Conservation (phyloP, 2,888 invertebrate species). For the Heliconius charithonia region DNA sequence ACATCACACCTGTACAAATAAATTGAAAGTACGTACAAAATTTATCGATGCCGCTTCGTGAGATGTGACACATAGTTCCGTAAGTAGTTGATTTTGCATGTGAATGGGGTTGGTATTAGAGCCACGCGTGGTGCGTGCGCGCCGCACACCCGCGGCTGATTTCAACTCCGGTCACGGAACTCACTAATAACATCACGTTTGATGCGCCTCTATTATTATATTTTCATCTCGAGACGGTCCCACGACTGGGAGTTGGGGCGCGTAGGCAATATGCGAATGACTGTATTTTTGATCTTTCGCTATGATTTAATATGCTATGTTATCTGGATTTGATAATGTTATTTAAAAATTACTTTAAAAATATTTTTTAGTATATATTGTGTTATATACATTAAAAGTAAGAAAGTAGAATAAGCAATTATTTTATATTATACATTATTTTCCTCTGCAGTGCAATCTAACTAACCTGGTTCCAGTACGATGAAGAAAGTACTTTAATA, state of each 20-base stretch:
- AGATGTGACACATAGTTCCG: conserved; percentile 56
- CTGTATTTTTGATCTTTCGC: conserved; percentile 61
- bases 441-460: conserved; percentile 40
- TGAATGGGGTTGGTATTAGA: conserved; percentile 72
- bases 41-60: conserved; percentile 53
- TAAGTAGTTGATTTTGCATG: conserved; percentile 71
- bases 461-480: conserved; percentile 41
- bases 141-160: conserved; percentile 55
- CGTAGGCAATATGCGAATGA: conserved; percentile 58
- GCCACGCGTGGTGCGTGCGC: conserved; percentile 76
- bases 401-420: too few species aligned
- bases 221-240: conserved; percentile 80
- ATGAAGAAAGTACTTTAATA: conserved; percentile 52
- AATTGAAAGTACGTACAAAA: not conserved
- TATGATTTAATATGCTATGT: conserved; percentile 53
- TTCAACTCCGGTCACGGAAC: conserved; percentile 76
- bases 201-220: conserved; percentile 84
- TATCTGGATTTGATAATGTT: not conserved
- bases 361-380: too few species aligned
- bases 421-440: conserved; percentile 29
- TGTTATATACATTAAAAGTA: too few species aligned
- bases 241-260: conserved; percentile 71
- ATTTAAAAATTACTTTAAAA: not conserved
- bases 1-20: not conserved
- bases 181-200: conserved; percentile 84